Evolutionary conservation across 2,797 vertebrate species (phyloP).

Genomic region (Tympanoctomys barrerae): DNA sequence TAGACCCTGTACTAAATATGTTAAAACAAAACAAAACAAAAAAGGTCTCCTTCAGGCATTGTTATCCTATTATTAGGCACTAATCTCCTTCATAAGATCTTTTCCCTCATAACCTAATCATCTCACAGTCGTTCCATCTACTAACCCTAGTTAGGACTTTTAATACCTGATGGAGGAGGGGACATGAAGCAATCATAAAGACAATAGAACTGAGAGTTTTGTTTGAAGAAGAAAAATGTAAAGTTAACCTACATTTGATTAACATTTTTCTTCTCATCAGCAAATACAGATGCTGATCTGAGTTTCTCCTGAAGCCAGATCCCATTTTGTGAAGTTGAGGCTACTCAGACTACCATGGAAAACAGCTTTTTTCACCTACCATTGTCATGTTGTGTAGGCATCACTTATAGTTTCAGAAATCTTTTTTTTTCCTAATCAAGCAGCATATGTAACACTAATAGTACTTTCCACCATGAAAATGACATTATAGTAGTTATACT

Average conservation of each 20-base stretch:
- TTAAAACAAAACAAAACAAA: too few species aligned
- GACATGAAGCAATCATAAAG: not conserved
- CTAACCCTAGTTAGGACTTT: not conserved
- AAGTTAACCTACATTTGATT: conserved; percentile 61
- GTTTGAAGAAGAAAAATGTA: conserved; percentile 56
- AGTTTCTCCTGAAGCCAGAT: conserved; percentile 77
- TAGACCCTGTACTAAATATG: too few species aligned
- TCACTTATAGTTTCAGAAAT: conserved; percentile 63
- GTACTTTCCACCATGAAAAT: conserved; percentile 67
- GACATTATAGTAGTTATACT: conserved; percentile 60
- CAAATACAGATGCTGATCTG: conserved; percentile 61
- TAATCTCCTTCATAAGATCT: too few species aligned
- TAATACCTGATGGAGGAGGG: not conserved
- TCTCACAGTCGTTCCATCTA: not conserved
- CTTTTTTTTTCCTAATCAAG: conserved; percentile 59
- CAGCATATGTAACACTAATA: conserved; percentile 55
- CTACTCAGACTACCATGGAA: conserved; percentile 45
- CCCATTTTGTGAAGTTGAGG: conserved; percentile 68
- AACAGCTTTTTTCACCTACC: conserved; percentile 67
- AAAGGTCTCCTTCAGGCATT: not conserved
- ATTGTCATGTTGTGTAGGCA: conserved; percentile 46
- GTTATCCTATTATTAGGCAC: not conserved
- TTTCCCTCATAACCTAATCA: not conserved
- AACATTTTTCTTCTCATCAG: conserved; percentile 74
- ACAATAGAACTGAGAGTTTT: not conserved